phyloP scores from a whole-genome alignment of 2,113 vertebrate species.

The Gopherus evgoodei region DNA sequence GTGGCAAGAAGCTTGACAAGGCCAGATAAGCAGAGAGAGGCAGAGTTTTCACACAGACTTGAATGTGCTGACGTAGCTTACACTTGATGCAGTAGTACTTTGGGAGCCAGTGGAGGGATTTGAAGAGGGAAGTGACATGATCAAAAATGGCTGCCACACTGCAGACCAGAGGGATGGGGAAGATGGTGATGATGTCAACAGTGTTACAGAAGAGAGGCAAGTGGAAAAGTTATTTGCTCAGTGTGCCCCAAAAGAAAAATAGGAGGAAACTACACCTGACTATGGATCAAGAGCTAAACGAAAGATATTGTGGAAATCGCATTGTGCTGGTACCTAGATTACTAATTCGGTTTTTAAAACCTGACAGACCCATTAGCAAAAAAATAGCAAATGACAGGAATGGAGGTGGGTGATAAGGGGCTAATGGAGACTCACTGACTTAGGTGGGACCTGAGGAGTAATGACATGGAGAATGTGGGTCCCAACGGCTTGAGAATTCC shows the following conservation, averaged over 20 bases:
- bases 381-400: background rate
- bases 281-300: background rate
- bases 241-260: background rate
- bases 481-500: background rate
- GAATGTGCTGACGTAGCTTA: background rate
- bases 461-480: background rate
- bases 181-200: background rate
- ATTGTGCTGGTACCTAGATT: background rate
- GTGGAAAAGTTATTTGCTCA: background rate
- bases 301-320: background rate
- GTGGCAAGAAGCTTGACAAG: background rate
- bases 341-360: rapidly evolving
- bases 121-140: background rate
- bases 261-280: background rate
- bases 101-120: background rate
- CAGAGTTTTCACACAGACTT: rapidly evolving
- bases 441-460: background rate
- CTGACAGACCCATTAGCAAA: background rate
- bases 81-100: background rate
- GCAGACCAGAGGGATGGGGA: background rate
- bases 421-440: background rate
- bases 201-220: background rate
- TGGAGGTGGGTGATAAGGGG: background rate
- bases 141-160: background rate
- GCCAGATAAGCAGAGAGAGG: background rate